phyloP scores from a whole-genome alignment of 1,140 invertebrate genomes.

The Eumaeus atala region DNA sequence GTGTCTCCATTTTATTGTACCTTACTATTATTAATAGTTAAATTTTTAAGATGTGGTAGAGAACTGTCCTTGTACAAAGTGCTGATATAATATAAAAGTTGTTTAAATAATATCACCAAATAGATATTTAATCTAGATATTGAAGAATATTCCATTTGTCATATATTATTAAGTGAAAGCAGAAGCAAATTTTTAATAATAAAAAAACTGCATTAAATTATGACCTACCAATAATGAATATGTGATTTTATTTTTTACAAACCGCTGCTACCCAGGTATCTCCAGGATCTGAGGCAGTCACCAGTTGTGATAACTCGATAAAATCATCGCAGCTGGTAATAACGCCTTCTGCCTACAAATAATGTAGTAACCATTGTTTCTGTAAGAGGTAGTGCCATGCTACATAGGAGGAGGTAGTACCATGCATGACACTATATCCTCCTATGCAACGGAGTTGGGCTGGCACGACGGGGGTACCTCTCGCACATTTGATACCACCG shows the following conservation, averaged over 20 bases:
- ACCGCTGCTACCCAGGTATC: too few species aligned
- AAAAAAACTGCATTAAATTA: slow-evolving; percentile 72
- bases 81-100: slow-evolving; percentile 72
- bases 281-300: slow-evolving; percentile 4
- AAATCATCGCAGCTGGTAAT: too few species aligned
- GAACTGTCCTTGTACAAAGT: slow-evolving; percentile 61
- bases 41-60: slow-evolving; percentile 42
- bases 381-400: too few species aligned
- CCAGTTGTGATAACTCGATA: too few species aligned
- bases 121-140: slow-evolving; percentile 71
- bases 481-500: too few species aligned
- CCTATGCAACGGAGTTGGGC: too few species aligned
- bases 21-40: slow-evolving; percentile 32
- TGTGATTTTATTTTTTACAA: slow-evolving; percentile 39
- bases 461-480: too few species aligned
- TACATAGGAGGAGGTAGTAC: too few species aligned
- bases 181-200: slow-evolving; percentile 69
- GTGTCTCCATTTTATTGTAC: slow-evolving; percentile 14
- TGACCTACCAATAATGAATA: slow-evolving; percentile 68
- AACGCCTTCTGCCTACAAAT: too few species aligned
- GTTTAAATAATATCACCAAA: slow-evolving; percentile 70
- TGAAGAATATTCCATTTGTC: slow-evolving; percentile 73
- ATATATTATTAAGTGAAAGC: slow-evolving; percentile 68
- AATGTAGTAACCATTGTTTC: too few species aligned
- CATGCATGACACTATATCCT: too few species aligned